A percentile compares a stretch with the other conserved stretches of the same genome.
Evolutionary conservation across 23 tunicate species (phyloP).

Genomic region (Clavelina lepadiformis): DNA sequence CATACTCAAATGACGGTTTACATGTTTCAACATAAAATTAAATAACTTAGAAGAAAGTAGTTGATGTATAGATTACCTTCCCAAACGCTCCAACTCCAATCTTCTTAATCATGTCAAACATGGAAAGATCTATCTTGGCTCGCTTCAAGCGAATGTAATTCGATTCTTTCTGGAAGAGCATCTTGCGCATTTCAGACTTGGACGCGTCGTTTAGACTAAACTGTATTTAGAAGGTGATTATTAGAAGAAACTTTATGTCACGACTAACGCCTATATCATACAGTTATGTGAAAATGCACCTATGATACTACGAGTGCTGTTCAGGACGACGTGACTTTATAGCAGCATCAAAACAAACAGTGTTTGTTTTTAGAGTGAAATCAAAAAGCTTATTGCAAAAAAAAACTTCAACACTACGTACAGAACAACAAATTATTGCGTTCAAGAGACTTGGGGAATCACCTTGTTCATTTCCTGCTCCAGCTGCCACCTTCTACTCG

Average conservation of each 20-base stretch:
- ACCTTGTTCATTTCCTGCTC: conserved; percentile 90
- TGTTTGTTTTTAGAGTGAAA: too few species aligned
- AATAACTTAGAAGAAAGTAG: too few species aligned
- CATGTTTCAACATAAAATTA: too few species aligned
- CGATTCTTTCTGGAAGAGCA: conserved; percentile 77
- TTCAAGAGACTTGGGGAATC: too few species aligned
- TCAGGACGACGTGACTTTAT: too few species aligned
- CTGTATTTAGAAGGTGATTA: conserved; percentile 6
- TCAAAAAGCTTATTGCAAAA: too few species aligned
- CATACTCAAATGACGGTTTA: too few species aligned
- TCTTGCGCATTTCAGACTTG: conserved; percentile 51
- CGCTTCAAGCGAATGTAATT: conserved; percentile 82
- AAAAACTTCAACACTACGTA: too few species aligned
- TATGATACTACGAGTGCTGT: too few species aligned
- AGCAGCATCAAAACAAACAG: too few species aligned
- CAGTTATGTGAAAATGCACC: too few species aligned
- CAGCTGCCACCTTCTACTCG: conserved; percentile 58
- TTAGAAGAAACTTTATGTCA: background rate
- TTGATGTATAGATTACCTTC: conserved; percentile 54
- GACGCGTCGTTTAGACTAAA: conserved; percentile 34
- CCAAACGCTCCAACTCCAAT: conserved; percentile 97
- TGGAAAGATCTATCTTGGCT: conserved; percentile 62
- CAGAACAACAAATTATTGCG: too few species aligned
- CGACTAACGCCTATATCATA: background rate
- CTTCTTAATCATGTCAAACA: conserved; percentile 64